phyloP scores from a whole-genome alignment of 2,888 invertebrate genomes.

The Drosophila aldrichi region DNA sequence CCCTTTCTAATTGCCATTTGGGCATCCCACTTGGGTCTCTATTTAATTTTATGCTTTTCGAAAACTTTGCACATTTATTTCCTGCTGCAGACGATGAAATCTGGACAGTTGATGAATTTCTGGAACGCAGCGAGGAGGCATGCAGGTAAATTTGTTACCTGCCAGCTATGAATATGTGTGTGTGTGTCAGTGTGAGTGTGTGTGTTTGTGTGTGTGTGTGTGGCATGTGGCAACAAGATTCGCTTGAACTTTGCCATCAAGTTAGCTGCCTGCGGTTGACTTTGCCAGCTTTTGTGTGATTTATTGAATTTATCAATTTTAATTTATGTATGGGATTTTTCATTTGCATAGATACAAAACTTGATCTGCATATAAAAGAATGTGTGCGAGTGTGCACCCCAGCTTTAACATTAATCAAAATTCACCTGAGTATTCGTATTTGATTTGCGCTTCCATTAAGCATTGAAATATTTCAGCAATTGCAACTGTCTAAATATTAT shows the following conservation, averaged over 20 bases:
- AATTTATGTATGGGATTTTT: constrained; percentile 54
- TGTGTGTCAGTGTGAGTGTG: constrained; percentile 23
- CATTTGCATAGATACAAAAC: constrained; percentile 47
- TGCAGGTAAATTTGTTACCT: constrained; percentile 87
- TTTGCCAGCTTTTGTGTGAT: constrained; percentile 56
- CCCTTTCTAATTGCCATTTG: constrained; percentile 44
- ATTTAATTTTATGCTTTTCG: constrained; percentile 50
- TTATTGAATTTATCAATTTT: constrained; percentile 67
- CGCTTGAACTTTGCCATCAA: constrained; percentile 56
- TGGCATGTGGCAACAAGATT: constrained; percentile 58
- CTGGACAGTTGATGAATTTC: constrained; percentile 94
- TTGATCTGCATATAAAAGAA: constrained; percentile 16
- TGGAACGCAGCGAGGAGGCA: constrained; percentile 92
- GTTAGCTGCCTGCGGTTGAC: constrained; percentile 30
- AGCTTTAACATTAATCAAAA: not conserved
- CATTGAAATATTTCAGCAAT: not conserved
- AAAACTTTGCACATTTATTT: constrained; percentile 74
- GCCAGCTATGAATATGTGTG: constrained; percentile 37
- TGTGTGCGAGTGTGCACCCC: not conserved
- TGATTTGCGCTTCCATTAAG: constrained; percentile 6
- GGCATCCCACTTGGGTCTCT: constrained; percentile 19
- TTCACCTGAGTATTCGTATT: not conserved
- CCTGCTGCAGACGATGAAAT: constrained; percentile 89
- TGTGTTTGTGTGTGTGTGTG: constrained; percentile 23
- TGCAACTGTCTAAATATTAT: constrained; percentile 45